These are phyloP conservation scores for Eriocheir sinensis DNA, from an alignment of 1,140 invertebrate species.

Conservation along the genomic window DNA sequence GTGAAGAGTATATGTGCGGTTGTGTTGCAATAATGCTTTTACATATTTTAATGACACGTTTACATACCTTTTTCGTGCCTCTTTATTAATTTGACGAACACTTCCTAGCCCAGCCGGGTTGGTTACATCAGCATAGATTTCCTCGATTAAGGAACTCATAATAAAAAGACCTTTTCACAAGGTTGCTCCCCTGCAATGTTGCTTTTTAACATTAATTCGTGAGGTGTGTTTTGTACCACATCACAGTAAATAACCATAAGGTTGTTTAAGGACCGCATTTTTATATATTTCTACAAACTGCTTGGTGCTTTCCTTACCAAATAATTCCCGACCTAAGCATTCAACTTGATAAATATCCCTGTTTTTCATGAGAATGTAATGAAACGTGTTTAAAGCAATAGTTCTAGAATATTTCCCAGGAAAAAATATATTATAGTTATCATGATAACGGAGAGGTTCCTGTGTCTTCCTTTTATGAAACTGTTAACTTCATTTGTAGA, in stretches of 20 bases:
- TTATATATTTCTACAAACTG: neutral
- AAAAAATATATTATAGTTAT: neutral
- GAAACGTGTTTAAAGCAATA: neutral
- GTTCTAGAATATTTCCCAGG: neutral
- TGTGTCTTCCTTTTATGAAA: neutral
- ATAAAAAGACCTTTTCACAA: no score
- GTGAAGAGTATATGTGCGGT: no score
- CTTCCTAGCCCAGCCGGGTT: no score
- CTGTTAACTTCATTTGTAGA: neutral
- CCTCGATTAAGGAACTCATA: no score
- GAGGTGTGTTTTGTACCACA: neutral
- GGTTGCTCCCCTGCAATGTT: no score
- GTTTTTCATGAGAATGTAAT: slow-evolving; percentile 35
- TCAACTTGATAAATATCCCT: neutral
- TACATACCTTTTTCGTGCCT: no score
- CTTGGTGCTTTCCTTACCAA: no score
- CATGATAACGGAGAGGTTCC: neutral
- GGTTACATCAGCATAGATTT: no score
- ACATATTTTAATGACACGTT: no score
- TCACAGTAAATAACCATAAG: neutral
- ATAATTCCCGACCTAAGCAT: neutral
- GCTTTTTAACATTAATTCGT: no score
- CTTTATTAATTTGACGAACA: no score
- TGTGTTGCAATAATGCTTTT: no score
- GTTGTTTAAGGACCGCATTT: neutral